Evolutionary conservation across 92 coral and sea anemone genomes (phyloP), one percentile per base, ranked within the genome.

Genomic region (Epizoanthus ramosus): DNA sequence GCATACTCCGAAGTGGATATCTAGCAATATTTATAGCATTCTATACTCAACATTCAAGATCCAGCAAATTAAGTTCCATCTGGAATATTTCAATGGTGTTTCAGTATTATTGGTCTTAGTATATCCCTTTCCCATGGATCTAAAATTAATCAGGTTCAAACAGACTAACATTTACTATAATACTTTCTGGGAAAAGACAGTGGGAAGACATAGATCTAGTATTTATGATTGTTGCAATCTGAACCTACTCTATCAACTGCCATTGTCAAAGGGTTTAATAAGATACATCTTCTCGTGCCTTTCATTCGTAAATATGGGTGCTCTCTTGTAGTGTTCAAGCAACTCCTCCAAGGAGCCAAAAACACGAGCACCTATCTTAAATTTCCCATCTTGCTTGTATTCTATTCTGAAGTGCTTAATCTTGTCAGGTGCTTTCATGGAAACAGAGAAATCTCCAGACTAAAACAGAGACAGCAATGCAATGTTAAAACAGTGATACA

Each of bases 391-490:
- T 59, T 80, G 73, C 87, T 75, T 73, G 81, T 77, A 86, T 63
- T 83, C 85, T 57, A 97, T 91, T 83, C 98, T 89, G 88, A 97
- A 97, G 79, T 97, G 99, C 88, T 97, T 97, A 77, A 97, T 97
- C 57, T 90, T 90, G 86, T 94, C 99, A 1, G 99, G 99, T 23
- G 99, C 99, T 85, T 97, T 97, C 98, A 97, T 91, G 25, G 99
- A 97, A 12, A 94, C 94, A 21, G 99, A 97, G 90, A 88, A 97
- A 63, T 95, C 99, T 47, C 98, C 99, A 24, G 87, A 88, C 99
- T 97, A 80, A 47, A 69, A 83, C 28, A 74, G 63, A 39, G 64
- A 86, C 41, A 5, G 45, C 58, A 54, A 74, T 23, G 58, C 22
- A 64, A n/a, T 18, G 23, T 22, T 16, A 53, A 25, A 5, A 59